These are phyloP conservation scores for Lordiphosa andalusiaca DNA, from an alignment of 2,888 invertebrate species.

Conservation along the genomic window DNA sequence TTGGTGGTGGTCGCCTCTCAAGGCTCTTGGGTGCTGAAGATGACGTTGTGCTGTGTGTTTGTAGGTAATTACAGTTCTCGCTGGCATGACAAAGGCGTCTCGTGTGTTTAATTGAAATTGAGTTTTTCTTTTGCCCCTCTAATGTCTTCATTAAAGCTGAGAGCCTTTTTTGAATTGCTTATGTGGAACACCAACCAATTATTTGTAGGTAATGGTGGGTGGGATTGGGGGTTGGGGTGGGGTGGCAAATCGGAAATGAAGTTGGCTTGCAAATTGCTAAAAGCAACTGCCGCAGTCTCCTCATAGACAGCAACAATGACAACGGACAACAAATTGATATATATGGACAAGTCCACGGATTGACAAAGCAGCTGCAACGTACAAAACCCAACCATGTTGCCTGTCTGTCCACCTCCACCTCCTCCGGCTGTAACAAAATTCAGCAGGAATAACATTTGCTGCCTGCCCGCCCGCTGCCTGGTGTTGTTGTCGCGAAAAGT, in stretches of 20 bases:
- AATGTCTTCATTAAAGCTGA: slow-evolving; percentile 42
- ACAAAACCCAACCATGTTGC: slow-evolving; percentile 65
- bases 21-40: slow-evolving; percentile 34
- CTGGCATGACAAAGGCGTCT: slow-evolving; percentile 29
- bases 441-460: slow-evolving; percentile 46
- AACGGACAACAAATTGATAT: slow-evolving; percentile 71
- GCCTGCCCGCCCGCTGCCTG: slow-evolving; percentile 10
- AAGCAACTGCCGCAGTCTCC: slow-evolving; percentile 43
- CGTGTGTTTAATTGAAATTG: slow-evolving; percentile 52
- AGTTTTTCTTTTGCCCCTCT: slow-evolving; percentile 17
- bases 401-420: slow-evolving; percentile 44
- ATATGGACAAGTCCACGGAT: slow-evolving; percentile 61
- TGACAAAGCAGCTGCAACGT: slow-evolving; percentile 71
- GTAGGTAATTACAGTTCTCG: slow-evolving; percentile 46
- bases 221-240: background rate
- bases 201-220: slow-evolving; percentile 22
- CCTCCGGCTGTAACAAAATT: slow-evolving; percentile 54
- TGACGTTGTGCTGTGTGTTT: slow-evolving; percentile 40
- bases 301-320: slow-evolving; percentile 42
- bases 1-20: slow-evolving; percentile 15
- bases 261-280: slow-evolving; percentile 46
- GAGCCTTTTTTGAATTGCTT: background rate
- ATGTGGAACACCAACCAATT: slow-evolving; percentile 26
- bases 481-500: slow-evolving; percentile 55
- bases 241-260: slow-evolving; percentile 28